Base-by-base conservation (phyloP, 2,888 invertebrate genomes). In the Coleophora deauratella region DNA sequence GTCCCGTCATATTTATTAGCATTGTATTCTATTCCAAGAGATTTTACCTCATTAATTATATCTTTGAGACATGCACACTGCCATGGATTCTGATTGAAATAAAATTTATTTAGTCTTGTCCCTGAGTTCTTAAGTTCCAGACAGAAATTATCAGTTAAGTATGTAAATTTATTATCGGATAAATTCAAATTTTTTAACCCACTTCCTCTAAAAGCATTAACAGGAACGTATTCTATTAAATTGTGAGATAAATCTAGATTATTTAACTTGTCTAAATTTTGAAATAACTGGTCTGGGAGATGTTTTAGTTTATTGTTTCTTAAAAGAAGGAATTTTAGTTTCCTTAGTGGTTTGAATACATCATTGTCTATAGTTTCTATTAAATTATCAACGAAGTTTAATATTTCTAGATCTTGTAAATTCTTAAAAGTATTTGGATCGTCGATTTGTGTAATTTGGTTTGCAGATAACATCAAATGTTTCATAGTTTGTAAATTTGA, bases 21-120 rank as follows among this genome's bases (percentile, higher is more conserved):
- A 36, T 75, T 78, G 40, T 82, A 82, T 13, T 53, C 51, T 21
- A 82, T 63, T 7, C 55, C 52, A 9, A 62, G 55, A 11, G 44
- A 57, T 41, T 75, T 78, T 0, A 77, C 61, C 54, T 82, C 81
- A 35, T 61, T 64, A 1, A 81, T 31, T 13, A 78, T 43, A 28
- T 79, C 68, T 35, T 55, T 60, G 0, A 81, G 53, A 50, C 82
- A 82, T 1, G 72, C 59, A 47, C 84, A 84, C 41, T 81, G 80
- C 78, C 79, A 82, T 2, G 80, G 81, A 42, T 82, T 84, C n/a
- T 73, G 67, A 12, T 77, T 68, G 27, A 82, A 75, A 41, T 64
- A 68, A 40, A 82, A 74, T 44, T 75, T 76, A 2, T 51, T 61
- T 21, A 82, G 45, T 14, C 35, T 56, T 0, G 62, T 69, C 0